Base-by-base conservation (phyloP, 2,797 vertebrate species). In the Pempheris klunzingeri region DNA sequence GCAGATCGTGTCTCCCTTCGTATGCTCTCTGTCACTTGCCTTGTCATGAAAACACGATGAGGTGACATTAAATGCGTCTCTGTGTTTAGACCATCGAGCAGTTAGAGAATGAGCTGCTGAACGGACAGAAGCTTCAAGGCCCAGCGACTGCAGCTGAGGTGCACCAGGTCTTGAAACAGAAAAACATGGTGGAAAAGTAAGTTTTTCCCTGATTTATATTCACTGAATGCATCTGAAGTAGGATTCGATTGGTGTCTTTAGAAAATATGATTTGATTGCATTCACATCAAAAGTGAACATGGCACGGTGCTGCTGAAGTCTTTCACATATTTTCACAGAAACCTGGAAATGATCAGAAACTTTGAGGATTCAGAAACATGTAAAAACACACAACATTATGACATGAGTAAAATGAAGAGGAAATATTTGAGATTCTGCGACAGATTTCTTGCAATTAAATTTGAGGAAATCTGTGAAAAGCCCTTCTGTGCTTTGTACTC, bases 111-210 rank as follows among this genome's bases (percentile, higher is more conserved):
- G 98, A 99, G 92, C 90, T 99, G 96, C 92, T 99, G 91, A 97
- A 98, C 1, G 98, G 98, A 44, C 98, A 99, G 95, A 99, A 99
- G 92, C 96, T 99, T 66, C 98, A 99, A 90, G 98, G 98, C 89
- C 98, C 96, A 26, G 95, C 93, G 10, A 99, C 98, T 0, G 96
- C 98, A 28, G 88, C 88, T 6, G 97, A 99, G 89, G 94, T 99
- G 60, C 93, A 99, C 79, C 93, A 87, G 64, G 96, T 99, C 91
- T 93, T 99, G 26, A 94, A 95, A 76, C 94, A 91, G 91, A 99
- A 98, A 88, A 96, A 97, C 5, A 52, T 93, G 24, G 93, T 96
- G 78, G 94, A 97, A 10, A 99, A 97, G 98, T 99, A 92, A 96
- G 97, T 89, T 10, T 68, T 2, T n/a, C 2, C 71, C 20, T 52